These are phyloP conservation scores for Sterna hirundo DNA, from an alignment of 2,113 vertebrate species.

Conservation along the genomic window DNA sequence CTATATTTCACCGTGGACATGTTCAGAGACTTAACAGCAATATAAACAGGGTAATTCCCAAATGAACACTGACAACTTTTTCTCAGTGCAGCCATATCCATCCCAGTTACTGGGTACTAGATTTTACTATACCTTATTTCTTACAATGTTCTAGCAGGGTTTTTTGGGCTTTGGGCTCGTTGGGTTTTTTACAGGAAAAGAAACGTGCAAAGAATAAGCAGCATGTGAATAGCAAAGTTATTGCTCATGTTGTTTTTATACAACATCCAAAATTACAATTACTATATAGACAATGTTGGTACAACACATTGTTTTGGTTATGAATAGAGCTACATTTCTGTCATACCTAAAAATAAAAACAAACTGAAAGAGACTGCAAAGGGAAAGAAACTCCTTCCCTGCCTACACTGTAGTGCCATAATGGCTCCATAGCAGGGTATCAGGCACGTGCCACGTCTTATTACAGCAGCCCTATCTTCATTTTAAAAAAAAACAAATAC, in stretches of 20 bases:
- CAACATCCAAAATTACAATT: background rate
- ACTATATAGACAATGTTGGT: background rate
- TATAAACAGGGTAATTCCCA: constrained; percentile 27
- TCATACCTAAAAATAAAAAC: background rate
- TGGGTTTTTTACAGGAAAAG: background rate
- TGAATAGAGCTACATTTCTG: background rate
- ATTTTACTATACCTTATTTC: background rate
- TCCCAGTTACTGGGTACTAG: background rate
- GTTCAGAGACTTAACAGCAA: constrained; percentile 40
- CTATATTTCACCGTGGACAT: constrained; percentile 31
- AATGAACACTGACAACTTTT: background rate
- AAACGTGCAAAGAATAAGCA: background rate
- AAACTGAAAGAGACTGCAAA: background rate
- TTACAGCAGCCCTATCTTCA: background rate
- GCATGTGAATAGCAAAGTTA: background rate
- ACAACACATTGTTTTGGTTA: background rate
- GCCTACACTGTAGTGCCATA: background rate
- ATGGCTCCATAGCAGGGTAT: background rate
- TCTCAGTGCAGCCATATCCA: constrained; percentile 4
- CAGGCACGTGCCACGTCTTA: background rate
- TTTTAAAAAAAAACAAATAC: background rate
- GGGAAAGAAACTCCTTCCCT: background rate
- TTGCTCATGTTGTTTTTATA: background rate
- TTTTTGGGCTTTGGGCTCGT: background rate
- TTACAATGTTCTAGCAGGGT: background rate